These are phyloP conservation scores for Ochropacha duplaris DNA, from an alignment of 2,888 invertebrate genomes.

Conservation along the genomic window DNA sequence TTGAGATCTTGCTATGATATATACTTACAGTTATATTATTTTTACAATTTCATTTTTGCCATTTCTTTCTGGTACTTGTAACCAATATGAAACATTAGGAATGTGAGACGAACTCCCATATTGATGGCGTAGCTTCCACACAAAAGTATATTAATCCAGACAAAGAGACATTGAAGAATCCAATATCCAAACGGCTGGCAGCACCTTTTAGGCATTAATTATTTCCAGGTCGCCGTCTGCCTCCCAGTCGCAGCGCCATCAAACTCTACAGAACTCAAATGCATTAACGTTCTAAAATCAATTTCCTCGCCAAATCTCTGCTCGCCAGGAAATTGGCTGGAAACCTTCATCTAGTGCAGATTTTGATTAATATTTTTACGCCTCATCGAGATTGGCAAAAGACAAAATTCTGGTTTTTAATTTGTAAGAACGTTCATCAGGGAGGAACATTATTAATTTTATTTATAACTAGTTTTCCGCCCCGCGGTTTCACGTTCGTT, in stretches of 20 bases:
- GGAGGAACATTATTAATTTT: no score
- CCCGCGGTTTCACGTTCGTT: no score
- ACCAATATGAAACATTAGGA: no score
- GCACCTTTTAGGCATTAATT: neutral
- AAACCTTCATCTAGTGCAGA: constrained; percentile 3
- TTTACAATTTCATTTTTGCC: neutral
- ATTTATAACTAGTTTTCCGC: no score
- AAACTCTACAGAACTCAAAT: constrained; percentile 14
- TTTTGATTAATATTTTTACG: no score
- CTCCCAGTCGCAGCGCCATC: neutral
- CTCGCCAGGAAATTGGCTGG: constrained; percentile 24
- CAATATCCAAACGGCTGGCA: neutral
- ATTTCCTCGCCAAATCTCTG: constrained; percentile 34
- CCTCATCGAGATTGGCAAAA: no score
- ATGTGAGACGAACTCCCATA: neutral
- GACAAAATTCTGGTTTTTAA: no score
- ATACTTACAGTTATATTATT: neutral
- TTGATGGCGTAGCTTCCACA: neutral
- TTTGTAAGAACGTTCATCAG: no score
- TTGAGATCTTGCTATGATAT: neutral
- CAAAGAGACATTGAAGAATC: neutral
- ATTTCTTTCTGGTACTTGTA: no score
- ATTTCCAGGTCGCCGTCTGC: neutral
- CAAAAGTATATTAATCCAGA: neutral
- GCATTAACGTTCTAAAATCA: constrained; percentile 45